phyloP scores from a whole-genome alignment of 2,113 vertebrate species.

The Calyptommatus sinebrachiatus region DNA sequence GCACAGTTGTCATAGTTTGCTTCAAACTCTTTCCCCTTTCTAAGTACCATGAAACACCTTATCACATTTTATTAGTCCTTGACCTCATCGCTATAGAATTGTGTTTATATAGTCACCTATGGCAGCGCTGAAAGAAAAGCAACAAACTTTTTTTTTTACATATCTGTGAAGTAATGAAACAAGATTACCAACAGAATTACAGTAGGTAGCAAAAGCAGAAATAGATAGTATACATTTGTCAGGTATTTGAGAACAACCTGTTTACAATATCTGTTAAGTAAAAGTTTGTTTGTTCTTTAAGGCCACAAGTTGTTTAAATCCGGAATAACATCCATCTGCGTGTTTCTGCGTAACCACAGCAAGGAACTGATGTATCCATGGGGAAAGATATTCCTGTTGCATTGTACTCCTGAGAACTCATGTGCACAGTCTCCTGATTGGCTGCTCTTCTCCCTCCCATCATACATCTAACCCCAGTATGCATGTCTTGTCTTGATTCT shows the following conservation, averaged over 20 bases:
- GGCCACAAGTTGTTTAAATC: too few relatives aligned
- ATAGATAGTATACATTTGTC: not conserved
- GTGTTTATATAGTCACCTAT: slow-evolving; percentile 52
- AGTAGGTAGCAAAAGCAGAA: slow-evolving; percentile 10
- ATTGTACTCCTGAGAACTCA: too few relatives aligned
- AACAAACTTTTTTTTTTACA: slow-evolving; percentile 37
- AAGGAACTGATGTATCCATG: too few relatives aligned
- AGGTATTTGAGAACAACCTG: slow-evolving; percentile 17
- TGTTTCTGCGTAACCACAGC: too few relatives aligned
- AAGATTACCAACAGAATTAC: slow-evolving; percentile 30
- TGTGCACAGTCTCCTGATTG: too few relatives aligned
- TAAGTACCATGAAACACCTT: slow-evolving; percentile 55
- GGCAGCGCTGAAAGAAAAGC: slow-evolving; percentile 25
- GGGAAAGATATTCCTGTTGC: too few relatives aligned
- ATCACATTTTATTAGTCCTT: slow-evolving; percentile 34
- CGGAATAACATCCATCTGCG: too few relatives aligned
- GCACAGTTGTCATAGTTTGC: slow-evolving; percentile 28
- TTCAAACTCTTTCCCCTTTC: slow-evolving; percentile 36
- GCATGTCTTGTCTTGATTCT: too few relatives aligned
- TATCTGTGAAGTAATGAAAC: slow-evolving; percentile 44
- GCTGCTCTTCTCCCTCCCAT: too few relatives aligned
- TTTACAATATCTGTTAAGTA: slow-evolving; percentile 30
- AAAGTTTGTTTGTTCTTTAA: slow-evolving; percentile 10
- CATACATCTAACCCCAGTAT: too few relatives aligned
- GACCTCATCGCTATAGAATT: slow-evolving; percentile 49